These are phyloP conservation scores for Drosophila pandora DNA, from an alignment of 1,140 invertebrate genomes.

Conservation along the genomic window DNA sequence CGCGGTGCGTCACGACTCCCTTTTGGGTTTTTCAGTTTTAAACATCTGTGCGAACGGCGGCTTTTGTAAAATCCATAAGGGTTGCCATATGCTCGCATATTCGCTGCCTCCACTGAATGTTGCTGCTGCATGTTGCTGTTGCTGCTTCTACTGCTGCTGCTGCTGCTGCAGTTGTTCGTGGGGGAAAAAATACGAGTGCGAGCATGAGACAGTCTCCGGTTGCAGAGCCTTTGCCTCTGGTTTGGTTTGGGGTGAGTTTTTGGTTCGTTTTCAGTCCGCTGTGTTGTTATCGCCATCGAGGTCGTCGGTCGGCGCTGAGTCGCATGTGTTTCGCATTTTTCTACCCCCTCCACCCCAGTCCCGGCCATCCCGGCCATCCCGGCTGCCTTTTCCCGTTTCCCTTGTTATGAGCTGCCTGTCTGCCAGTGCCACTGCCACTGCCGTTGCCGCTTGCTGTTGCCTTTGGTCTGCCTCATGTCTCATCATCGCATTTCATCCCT, in stretches of 20 bases:
- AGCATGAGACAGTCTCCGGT: slow-evolving; percentile 18
- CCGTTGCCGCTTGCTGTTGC: slow-evolving; percentile 21
- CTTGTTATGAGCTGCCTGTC: slow-evolving; percentile 21
- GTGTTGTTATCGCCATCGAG: slow-evolving; percentile 70
- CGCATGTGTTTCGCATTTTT: slow-evolving; percentile 81
- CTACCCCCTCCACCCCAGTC: slow-evolving; percentile 52
- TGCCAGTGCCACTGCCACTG: slow-evolving; percentile 8
- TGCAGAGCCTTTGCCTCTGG: slow-evolving; percentile 2
- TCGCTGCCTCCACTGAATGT: slow-evolving; percentile 13
- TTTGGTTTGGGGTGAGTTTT: slow-evolving; percentile 67
- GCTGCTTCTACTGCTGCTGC: slow-evolving; percentile 7
- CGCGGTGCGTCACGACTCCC: slow-evolving; percentile 14
- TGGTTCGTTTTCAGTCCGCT: slow-evolving; percentile 52
- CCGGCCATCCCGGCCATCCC: too few relatives aligned
- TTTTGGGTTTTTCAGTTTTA: slow-evolving; percentile 17
- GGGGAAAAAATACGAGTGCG: slow-evolving; percentile 53
- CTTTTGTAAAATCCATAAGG: slow-evolving; percentile 68
- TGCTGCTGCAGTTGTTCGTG: slow-evolving; percentile 28
- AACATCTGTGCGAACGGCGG: slow-evolving; percentile 49
- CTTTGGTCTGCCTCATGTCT: slow-evolving; percentile 26
- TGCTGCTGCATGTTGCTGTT: not conserved
- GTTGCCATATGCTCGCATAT: slow-evolving; percentile 79
- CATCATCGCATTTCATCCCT: slow-evolving; percentile 68
- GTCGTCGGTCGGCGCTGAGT: slow-evolving; percentile 59
- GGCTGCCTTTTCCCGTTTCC: slow-evolving; percentile 4